Percentiles rank a stretch among this genome's conserved stretches.
phyloP scores from a whole-genome alignment of 2,888 invertebrate genomes.

The Caenorhabditis imperialis region DNA sequence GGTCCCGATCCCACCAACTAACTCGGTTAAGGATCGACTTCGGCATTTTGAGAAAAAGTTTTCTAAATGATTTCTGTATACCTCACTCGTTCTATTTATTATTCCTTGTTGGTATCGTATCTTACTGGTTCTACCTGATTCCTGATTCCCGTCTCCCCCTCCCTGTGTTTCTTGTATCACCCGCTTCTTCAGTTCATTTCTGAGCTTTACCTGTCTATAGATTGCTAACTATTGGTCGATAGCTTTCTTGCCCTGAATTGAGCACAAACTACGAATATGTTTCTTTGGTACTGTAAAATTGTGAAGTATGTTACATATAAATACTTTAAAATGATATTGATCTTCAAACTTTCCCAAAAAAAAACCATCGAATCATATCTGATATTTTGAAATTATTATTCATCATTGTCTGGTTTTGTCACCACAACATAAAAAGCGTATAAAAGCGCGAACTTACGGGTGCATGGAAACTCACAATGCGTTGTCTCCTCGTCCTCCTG shows the following conservation, averaged over 20 bases:
- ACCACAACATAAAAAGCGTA: too few species aligned
- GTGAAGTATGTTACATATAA: too few species aligned
- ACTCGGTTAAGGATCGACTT: slow-evolving; percentile 59
- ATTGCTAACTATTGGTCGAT: slow-evolving; percentile 14
- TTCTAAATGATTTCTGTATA: slow-evolving; percentile 1
- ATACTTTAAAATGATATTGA: too few species aligned
- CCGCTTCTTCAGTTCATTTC: slow-evolving; percentile 9
- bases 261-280: slow-evolving; percentile 28
- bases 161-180: neutral
- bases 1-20: slow-evolving; percentile 49
- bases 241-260: slow-evolving; percentile 43
- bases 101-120: slow-evolving; percentile 21
- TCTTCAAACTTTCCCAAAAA: too few species aligned
- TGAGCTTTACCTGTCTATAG: slow-evolving; percentile 4
- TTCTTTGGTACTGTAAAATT: too few species aligned
- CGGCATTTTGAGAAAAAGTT: slow-evolving; percentile 54
- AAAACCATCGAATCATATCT: too few species aligned
- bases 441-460: too few species aligned
- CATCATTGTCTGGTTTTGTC: too few species aligned
- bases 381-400: too few species aligned
- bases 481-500: slow-evolving; percentile 30
- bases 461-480: slow-evolving; percentile 28
- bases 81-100: slow-evolving; percentile 16
- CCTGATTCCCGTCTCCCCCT: neutral
- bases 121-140: slow-evolving; percentile 26